Evolutionary conservation across 2,888 invertebrate genomes (phyloP).

Genomic region (Diaphora mendica): DNA sequence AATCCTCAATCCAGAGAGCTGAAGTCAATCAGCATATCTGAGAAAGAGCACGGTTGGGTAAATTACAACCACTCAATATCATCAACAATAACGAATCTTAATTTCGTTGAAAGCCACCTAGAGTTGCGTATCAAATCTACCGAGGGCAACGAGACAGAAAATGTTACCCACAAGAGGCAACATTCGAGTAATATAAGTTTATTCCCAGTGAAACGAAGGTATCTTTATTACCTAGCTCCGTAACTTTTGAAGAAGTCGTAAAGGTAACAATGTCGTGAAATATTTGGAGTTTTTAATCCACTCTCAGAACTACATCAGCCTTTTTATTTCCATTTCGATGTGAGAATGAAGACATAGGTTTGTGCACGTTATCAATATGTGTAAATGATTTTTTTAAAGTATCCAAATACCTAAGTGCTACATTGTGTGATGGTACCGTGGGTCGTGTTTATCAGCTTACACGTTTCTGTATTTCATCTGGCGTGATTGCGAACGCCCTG

Average conservation of each 20-base stretch:
- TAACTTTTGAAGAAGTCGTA: conserved; percentile 41
- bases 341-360: not conserved
- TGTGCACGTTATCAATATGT: not conserved
- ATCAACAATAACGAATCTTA: conserved; percentile 9
- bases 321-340: conserved; percentile 15
- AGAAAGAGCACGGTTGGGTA: not conserved
- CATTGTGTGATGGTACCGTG: not conserved
- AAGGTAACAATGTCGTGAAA: conserved; percentile 41
- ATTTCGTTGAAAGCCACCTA: conserved; percentile 35
- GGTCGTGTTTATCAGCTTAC: not conserved
- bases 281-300: conserved; percentile 46
- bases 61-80: not conserved
- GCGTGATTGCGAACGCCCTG: too few species aligned
- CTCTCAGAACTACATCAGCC: conserved; percentile 21
- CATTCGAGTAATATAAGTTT: conserved; percentile 45
- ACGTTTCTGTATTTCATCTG: too few species aligned
- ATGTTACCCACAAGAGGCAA: conserved; percentile 39
- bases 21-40: not conserved
- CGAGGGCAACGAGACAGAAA: conserved; percentile 26
- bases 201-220: conserved; percentile 40
- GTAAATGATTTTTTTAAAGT: too few species aligned
- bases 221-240: conserved; percentile 42
- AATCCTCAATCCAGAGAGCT: too few species aligned
- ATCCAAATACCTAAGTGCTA: too few species aligned
- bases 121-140: conserved; percentile 19